phyloP scores from a whole-genome alignment of 64 coral and sea anemone species.

The Montipora efflorescens region DNA sequence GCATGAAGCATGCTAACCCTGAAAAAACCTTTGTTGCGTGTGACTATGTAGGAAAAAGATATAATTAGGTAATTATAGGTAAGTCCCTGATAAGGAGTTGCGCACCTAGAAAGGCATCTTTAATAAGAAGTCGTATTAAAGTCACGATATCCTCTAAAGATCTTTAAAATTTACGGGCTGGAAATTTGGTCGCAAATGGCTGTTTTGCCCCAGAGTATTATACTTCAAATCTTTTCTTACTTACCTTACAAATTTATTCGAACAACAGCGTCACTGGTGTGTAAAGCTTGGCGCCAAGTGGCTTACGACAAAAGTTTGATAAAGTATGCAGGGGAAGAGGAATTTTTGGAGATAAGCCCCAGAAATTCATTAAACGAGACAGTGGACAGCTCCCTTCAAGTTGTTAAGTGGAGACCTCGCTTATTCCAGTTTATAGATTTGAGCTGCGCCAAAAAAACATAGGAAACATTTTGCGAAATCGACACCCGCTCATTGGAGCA shows the following conservation, averaged over 20 bases:
- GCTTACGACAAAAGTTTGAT: too few relatives aligned
- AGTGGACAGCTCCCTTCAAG: neutral
- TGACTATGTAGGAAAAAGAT: too few relatives aligned
- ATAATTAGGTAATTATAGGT: too few relatives aligned
- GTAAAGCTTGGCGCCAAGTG: neutral
- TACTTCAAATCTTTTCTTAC: slow-evolving; percentile 3
- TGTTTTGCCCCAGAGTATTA: neutral
- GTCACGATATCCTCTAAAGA: neutral
- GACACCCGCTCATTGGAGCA: neutral
- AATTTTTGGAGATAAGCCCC: neutral
- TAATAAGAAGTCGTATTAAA: neutral
- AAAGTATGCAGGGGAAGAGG: neutral
- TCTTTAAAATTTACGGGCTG: neutral
- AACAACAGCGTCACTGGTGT: neutral
- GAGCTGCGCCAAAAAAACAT: neutral
- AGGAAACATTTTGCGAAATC: neutral
- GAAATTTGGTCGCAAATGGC: slow-evolving; percentile 1
- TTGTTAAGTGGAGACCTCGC: neutral
- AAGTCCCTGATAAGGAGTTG: neutral
- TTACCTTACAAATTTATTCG: neutral
- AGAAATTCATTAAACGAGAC: neutral
- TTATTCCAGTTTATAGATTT: neutral
- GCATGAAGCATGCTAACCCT: too few relatives aligned
- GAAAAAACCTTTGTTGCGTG: too few relatives aligned
- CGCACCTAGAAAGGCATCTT: neutral